Conservation (phyloP, 2,797 vertebrate species). For the Emys orbicularis region DNA sequence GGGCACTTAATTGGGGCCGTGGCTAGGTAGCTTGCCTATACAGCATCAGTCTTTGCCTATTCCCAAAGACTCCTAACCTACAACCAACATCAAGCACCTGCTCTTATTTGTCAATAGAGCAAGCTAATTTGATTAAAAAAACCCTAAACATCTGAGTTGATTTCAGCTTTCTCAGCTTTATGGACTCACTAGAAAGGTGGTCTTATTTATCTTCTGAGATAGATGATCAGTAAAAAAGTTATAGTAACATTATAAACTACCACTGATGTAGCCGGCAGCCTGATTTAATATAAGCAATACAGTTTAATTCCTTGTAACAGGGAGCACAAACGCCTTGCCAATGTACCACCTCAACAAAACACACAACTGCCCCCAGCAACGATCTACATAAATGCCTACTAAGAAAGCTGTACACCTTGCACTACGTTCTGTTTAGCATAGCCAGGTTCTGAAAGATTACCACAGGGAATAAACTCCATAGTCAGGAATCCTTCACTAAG, state of each 20-base stretch:
- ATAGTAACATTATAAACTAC: no score
- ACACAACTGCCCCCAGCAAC: neutral
- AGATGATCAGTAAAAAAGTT: no score
- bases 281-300: neutral
- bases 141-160: neutral
- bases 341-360: neutral
- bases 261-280: neutral
- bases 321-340: neutral
- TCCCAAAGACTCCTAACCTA: neutral
- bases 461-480: neutral
- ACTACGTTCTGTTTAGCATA: neutral
- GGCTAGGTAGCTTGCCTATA: neutral
- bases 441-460: neutral
- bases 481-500: rapidly evolving
- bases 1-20: neutral
- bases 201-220: neutral
- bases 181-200: neutral
- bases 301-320: neutral
- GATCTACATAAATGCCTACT: neutral
- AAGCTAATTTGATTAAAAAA: neutral
- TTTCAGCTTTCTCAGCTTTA: neutral
- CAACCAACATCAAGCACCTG: neutral
- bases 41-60: neutral
- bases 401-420: neutral
- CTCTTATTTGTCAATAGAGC: neutral